These are phyloP conservation scores for Creontiades dilutus DNA, from an alignment of 2,888 invertebrate species.

Conservation along the genomic window DNA sequence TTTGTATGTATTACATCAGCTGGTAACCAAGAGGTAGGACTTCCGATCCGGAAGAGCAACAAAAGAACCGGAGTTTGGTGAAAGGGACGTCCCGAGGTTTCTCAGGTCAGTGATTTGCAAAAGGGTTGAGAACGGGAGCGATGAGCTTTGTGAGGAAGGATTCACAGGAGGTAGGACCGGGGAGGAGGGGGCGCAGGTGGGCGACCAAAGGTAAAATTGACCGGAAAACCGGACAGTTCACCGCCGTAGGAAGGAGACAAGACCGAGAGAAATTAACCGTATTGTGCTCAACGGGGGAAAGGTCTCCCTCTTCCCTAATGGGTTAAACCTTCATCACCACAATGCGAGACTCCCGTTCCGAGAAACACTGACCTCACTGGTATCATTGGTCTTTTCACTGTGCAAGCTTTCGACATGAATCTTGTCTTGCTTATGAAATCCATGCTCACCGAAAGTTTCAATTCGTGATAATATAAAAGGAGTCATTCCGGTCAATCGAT, in stretches of 20 bases:
- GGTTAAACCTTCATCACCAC: slow-evolving; percentile 13
- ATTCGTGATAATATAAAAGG: too few species aligned
- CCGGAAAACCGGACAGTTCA: slow-evolving; percentile 43
- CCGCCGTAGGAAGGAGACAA: slow-evolving; percentile 15
- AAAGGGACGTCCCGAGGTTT: background rate
- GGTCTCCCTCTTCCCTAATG: background rate
- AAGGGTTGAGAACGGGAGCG: background rate
- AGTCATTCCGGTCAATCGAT: too few species aligned
- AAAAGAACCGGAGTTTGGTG: slow-evolving; percentile 3
- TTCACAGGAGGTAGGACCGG: background rate
- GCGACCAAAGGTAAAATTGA: slow-evolving; percentile 45
- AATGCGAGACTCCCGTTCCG: background rate
- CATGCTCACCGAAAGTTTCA: too few species aligned
- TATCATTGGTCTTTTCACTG: background rate
- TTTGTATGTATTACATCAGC: too few species aligned
- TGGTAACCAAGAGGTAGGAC: background rate
- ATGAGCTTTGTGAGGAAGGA: slow-evolving; percentile 24
- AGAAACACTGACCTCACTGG: background rate
- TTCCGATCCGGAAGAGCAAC: background rate
- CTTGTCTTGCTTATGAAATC: background rate
- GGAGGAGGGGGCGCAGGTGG: background rate
- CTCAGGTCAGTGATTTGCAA: slow-evolving; percentile 37
- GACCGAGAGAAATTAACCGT: slow-evolving; percentile 28
- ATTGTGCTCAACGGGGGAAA: slow-evolving; percentile 8
- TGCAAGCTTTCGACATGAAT: background rate